These are phyloP conservation scores for Platalea minor DNA, from an alignment of 2,797 vertebrate species.

Conservation along the genomic window DNA sequence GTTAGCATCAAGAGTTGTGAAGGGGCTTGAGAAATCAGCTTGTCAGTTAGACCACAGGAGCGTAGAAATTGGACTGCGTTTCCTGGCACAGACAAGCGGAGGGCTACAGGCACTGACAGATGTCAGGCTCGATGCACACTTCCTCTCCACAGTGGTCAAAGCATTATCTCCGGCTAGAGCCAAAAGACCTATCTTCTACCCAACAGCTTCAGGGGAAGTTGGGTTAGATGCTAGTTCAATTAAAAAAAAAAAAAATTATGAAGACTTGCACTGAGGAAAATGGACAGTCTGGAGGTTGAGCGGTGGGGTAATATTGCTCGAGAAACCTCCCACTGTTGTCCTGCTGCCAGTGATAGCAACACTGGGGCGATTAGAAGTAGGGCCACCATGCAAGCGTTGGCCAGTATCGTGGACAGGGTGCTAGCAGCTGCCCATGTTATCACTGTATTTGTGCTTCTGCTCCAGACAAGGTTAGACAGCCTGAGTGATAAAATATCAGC, in stretches of 20 bases:
- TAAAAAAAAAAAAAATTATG: not conserved
- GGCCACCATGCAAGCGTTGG: fast-evolving
- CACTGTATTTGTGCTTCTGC: not conserved
- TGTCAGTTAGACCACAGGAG: constrained; percentile 53
- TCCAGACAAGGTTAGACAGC: not conserved
- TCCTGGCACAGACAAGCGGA: not conserved
- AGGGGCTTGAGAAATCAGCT: constrained; percentile 20
- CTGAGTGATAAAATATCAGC: not conserved
- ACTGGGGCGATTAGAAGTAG: not conserved
- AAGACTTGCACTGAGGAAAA: not conserved
- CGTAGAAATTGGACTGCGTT: not conserved
- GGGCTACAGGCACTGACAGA: not conserved
- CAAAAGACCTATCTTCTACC: not conserved
- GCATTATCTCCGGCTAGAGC: not conserved
- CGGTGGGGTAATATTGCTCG: not conserved
- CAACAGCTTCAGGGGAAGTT: not conserved
- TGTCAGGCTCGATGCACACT: not conserved
- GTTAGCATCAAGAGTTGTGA: not conserved
- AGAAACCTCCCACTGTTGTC: not conserved
- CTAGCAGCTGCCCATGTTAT: not conserved
- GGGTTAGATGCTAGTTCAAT: not conserved
- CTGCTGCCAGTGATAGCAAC: not conserved
- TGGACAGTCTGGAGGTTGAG: not conserved
- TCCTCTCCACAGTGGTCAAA: not conserved
- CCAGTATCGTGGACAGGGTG: fast-evolving